These are phyloP conservation scores for Heteromormyrus szaboi DNA, from an alignment of 2,797 vertebrate species.

Conservation along the genomic window DNA sequence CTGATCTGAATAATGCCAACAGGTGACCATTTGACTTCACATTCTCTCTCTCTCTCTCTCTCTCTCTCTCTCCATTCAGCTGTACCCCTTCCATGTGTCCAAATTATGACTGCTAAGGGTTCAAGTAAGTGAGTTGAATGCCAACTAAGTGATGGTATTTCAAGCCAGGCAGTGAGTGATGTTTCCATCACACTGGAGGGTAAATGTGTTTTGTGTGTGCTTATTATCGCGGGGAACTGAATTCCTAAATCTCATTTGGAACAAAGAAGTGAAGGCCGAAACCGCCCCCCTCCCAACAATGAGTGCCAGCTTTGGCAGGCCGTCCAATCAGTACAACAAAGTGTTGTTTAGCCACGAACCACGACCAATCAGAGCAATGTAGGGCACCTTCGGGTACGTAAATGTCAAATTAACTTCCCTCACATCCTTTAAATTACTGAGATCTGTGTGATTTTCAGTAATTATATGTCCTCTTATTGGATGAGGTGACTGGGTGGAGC, in stretches of 20 bases:
- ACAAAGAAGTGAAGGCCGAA: neutral
- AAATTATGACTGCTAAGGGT: neutral
- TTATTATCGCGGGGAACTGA: neutral
- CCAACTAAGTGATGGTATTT: neutral
- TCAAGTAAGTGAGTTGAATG: neutral
- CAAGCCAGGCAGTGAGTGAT: conserved; percentile 1
- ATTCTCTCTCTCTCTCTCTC: neutral
- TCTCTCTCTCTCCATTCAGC: neutral
- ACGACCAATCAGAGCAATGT: neutral
- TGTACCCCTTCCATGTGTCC: neutral
- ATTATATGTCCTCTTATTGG: neutral
- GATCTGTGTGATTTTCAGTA: neutral
- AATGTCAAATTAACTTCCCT: conserved; percentile 46
- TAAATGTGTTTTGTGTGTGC: conserved; percentile 4
- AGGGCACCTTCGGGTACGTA: neutral
- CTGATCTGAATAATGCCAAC: neutral
- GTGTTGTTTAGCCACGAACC: neutral
- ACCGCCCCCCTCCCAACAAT: neutral
- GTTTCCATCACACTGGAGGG: neutral
- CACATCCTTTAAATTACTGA: conserved; percentile 7
- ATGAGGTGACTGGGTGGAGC: neutral
- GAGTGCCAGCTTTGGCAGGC: conserved; percentile 4
- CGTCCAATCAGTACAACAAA: neutral
- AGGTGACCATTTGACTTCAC: neutral
- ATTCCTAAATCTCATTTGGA: conserved; percentile 10